These are phyloP conservation scores for Protobothrops flavoviridis DNA, from an alignment of 2,113 vertebrate genomes.

Conservation along the genomic window DNA sequence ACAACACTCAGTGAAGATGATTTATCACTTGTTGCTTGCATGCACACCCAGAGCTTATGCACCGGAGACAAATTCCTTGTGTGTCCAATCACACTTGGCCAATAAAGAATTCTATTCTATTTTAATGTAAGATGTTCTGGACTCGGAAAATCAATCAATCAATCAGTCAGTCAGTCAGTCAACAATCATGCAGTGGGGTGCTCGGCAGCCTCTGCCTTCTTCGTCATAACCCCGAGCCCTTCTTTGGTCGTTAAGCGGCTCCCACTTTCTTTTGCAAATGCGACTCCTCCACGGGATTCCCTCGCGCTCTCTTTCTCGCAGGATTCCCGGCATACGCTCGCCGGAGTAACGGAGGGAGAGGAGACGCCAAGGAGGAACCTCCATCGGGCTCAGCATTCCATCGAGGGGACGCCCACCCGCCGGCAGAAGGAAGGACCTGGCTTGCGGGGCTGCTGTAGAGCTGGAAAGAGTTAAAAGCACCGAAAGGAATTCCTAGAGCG, in stretches of 20 bases:
- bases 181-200: too few relatives aligned
- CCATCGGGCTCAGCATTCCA: not conserved
- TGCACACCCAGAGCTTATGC: too few relatives aligned
- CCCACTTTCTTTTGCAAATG: not conserved
- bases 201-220: not conserved
- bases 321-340: not conserved
- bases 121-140: too few relatives aligned
- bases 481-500: not conserved
- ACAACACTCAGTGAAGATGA: too few relatives aligned
- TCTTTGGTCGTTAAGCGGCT: not conserved
- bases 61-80: too few relatives aligned
- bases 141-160: too few relatives aligned
- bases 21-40: too few relatives aligned
- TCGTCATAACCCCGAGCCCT: not conserved
- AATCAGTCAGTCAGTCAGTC: too few relatives aligned
- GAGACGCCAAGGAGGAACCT: not conserved
- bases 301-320: not conserved
- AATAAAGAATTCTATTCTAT: too few relatives aligned
- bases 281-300: not conserved
- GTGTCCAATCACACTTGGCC: too few relatives aligned
- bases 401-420: not conserved
- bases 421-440: too few relatives aligned
- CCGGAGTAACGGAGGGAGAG: not conserved
- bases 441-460: not conserved
- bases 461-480: not conserved